Conservation (phyloP, 2,797 vertebrate genomes). For the Podargus strigoides region DNA sequence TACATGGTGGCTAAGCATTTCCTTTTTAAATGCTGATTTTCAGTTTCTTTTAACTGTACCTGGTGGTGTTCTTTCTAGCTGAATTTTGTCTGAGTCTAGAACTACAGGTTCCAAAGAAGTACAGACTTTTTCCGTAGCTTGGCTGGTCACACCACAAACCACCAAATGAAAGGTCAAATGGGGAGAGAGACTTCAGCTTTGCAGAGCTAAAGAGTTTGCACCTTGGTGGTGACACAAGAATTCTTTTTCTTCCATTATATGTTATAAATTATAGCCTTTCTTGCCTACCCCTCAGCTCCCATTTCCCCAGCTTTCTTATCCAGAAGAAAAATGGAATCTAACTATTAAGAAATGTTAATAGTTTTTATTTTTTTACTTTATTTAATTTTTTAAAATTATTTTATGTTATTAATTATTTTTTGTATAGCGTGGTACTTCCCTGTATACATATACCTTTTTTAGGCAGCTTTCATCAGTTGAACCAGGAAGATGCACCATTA, state of each 20-base stretch:
- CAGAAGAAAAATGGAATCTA: not conserved
- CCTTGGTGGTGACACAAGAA: not conserved
- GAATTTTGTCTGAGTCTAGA: not conserved
- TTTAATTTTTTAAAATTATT: no score
- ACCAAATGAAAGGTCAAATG: not conserved
- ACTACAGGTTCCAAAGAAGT: not conserved
- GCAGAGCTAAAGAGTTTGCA: not conserved
- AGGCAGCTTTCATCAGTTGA: not conserved
- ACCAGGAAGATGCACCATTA: not conserved
- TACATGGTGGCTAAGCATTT: not conserved
- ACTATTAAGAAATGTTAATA: no score
- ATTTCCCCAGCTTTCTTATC: not conserved
- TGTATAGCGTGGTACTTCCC: not conserved
- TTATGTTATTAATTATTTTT: no score
- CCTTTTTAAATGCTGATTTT: not conserved
- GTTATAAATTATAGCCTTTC: not conserved
- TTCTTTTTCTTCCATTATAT: not conserved
- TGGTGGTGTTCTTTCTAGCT: not conserved
- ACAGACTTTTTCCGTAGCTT: not conserved
- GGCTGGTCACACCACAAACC: not conserved
- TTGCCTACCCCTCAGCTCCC: not conserved
- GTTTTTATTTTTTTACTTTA: no score
- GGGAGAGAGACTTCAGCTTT: not conserved
- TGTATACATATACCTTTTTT: not conserved
- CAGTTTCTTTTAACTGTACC: not conserved